Conservation (phyloP, 2,888 invertebrate species). For the Cantharis flavilabris region DNA sequence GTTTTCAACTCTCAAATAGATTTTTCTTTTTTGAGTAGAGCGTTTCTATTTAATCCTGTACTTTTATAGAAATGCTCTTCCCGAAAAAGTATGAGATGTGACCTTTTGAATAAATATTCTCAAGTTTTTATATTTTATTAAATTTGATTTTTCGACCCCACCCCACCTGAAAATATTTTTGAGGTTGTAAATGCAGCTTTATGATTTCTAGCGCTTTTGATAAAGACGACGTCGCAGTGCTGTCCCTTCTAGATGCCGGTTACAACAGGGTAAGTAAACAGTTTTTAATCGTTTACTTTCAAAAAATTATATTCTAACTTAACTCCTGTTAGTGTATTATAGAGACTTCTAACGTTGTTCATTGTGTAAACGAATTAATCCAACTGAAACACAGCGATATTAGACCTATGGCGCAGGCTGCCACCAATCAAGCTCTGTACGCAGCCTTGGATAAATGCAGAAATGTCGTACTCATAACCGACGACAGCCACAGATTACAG, state of each 20-base stretch:
- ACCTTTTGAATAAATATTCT: background rate
- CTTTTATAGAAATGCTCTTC: background rate
- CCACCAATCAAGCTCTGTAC: slow-evolving; percentile 79
- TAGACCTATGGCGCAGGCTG: slow-evolving; percentile 74
- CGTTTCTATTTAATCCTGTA: background rate
- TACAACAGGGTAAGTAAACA: slow-evolving; percentile 79
- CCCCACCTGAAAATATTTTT: too few species aligned
- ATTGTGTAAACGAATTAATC: slow-evolving; percentile 72
- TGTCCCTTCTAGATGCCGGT: slow-evolving; percentile 80
- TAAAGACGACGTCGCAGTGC: slow-evolving; percentile 78
- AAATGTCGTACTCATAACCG: slow-evolving; percentile 87
- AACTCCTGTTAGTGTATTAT: slow-evolving; percentile 64
- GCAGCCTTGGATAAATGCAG: slow-evolving; percentile 85
- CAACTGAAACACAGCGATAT: slow-evolving; percentile 81
- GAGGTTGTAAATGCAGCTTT: background rate
- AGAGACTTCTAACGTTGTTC: slow-evolving; percentile 65
- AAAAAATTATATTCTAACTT: slow-evolving; percentile 10
- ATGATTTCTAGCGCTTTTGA: slow-evolving; percentile 73
- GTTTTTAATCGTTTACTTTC: background rate
- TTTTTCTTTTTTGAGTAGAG: background rate
- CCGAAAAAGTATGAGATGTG: background rate
- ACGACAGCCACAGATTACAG: slow-evolving; percentile 81
- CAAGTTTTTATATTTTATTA: background rate
- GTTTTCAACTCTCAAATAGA: background rate
- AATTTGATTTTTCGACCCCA: too few species aligned